Conservation (phyloP, 2,888 invertebrate species). For the Acrobasis consociella region DNA sequence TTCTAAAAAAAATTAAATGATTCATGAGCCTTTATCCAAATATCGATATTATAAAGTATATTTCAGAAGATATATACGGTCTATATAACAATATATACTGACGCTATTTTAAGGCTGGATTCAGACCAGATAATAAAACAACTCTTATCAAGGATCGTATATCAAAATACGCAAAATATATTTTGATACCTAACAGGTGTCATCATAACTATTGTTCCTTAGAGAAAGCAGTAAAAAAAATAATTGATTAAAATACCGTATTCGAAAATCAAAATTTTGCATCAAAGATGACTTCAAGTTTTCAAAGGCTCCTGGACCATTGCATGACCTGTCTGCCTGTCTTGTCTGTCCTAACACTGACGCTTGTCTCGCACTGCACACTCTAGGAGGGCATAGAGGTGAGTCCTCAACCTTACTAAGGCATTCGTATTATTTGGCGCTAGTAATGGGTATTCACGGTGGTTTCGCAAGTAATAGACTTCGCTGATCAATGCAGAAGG, state of each 20-base stretch:
- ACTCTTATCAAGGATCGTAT: too few species aligned
- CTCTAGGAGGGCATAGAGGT: conserved; percentile 81
- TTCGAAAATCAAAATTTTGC: too few species aligned
- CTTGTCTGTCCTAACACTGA: conserved; percentile 63
- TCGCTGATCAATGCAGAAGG: too few species aligned
- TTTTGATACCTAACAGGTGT: too few species aligned
- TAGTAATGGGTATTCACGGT: background rate
- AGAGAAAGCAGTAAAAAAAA: too few species aligned
- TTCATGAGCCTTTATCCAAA: conserved; percentile 5
- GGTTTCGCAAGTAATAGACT: background rate
- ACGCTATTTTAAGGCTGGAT: too few species aligned
- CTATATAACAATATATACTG: too few species aligned
- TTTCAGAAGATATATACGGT: too few species aligned
- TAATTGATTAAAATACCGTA: too few species aligned
- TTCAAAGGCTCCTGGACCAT: conserved; percentile 19
- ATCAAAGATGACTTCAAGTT: background rate
- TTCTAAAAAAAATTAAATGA: background rate
- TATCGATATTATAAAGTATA: background rate
- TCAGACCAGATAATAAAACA: too few species aligned
- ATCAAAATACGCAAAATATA: too few species aligned
- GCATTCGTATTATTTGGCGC: conserved; percentile 1
- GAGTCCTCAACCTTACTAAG: conserved; percentile 52
- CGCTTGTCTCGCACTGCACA: conserved; percentile 73
- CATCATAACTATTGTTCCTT: too few species aligned
- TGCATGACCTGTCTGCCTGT: conserved; percentile 67